Base-by-base conservation (phyloP, 2,888 invertebrate genomes). In the Oegoconia quadripuncta region DNA sequence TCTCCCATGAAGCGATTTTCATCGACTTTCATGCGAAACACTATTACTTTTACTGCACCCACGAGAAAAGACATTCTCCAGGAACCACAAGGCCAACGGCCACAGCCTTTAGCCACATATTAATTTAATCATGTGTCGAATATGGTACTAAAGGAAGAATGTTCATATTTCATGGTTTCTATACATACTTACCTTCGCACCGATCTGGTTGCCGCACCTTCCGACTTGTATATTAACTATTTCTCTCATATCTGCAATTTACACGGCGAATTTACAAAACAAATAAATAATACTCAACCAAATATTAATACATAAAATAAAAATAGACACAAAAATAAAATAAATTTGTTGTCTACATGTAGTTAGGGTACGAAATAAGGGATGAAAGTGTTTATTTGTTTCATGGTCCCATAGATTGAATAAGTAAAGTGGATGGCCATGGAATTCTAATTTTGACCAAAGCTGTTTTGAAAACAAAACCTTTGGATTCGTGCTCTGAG, bases 151-250 rank as follows among this genome's bases (percentile, higher is more conserved):
- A n/a, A n/a, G n/a, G n/a, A n/a, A n/a, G n/a, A n/a, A n/a, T n/a
- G n/a, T n/a, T n/a, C n/a, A n/a, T n/a, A n/a, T n/a, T n/a, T n/a
- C n/a, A 20, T 3, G 20, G 20, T 20, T 20, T 20, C 20, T n/a
- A n/a, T n/a, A n/a, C n/a, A 22, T 42, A 32, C 37, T 80, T 74
- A 94, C 94, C 91, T 94, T 94, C 30, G 93, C 89, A 41, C 94
- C 94, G 60, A 94, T 93, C 76, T 94, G 94, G 89, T 86, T 86
- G 2, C 86, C 86, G 30, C 84, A 84, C 43, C 79, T 66, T 4
- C 86, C 86, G 20, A 81, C 93, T 76, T 94, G 94, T 48, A 94
- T 81, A 71, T 94, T 93, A 37, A 94, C 93, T 56, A 94, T 94
- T 89, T 94, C 94, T 77, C 94, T 90, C 94, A 94, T 94, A 55